phyloP scores from a whole-genome alignment of 2,113 vertebrate genomes.

The Chitala chitala region DNA sequence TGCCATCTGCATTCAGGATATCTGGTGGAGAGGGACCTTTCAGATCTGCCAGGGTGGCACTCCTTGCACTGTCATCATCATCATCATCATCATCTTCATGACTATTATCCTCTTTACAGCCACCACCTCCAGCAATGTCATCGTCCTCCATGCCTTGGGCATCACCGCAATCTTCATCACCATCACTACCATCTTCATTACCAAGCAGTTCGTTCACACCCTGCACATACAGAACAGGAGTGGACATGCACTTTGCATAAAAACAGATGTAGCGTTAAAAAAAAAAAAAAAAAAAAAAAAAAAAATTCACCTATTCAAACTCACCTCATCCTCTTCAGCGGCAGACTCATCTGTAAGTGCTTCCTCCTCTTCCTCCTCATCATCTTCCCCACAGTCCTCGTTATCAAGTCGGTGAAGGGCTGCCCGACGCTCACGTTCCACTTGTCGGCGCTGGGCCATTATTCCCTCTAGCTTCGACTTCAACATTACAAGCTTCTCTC shows the following conservation, averaged over 20 bases:
- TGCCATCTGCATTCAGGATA: slow-evolving; percentile 70
- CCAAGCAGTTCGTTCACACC: slow-evolving; percentile 68
- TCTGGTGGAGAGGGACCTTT: slow-evolving; percentile 49
- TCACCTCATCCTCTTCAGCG: slow-evolving; percentile 57
- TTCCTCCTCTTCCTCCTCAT: slow-evolving; percentile 83
- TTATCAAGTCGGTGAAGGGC: slow-evolving; percentile 83
- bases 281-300: slow-evolving; percentile 1
- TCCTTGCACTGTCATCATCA: slow-evolving; percentile 55
- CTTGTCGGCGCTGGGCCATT: slow-evolving; percentile 82
- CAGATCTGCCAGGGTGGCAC: slow-evolving; percentile 48
- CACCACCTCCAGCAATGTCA: slow-evolving; percentile 55
- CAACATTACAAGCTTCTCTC: slow-evolving; percentile 79
- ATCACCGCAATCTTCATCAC: slow-evolving; percentile 53
- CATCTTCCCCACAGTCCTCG: slow-evolving; percentile 81
- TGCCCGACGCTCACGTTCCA: slow-evolving; percentile 77
- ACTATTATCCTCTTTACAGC: slow-evolving; percentile 56
- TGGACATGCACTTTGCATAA: not conserved
- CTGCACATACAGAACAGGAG: slow-evolving; percentile 45
- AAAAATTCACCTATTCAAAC: not conserved
- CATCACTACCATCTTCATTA: slow-evolving; percentile 55
- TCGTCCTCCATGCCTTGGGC: too few relatives aligned
- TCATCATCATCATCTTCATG: slow-evolving; percentile 42
- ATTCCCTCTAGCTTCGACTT: slow-evolving; percentile 89
- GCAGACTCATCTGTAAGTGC: slow-evolving; percentile 81
- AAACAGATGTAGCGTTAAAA: not conserved